These are phyloP conservation scores for Formica aserva DNA, from an alignment of 2,888 invertebrate species.

Conservation along the genomic window DNA sequence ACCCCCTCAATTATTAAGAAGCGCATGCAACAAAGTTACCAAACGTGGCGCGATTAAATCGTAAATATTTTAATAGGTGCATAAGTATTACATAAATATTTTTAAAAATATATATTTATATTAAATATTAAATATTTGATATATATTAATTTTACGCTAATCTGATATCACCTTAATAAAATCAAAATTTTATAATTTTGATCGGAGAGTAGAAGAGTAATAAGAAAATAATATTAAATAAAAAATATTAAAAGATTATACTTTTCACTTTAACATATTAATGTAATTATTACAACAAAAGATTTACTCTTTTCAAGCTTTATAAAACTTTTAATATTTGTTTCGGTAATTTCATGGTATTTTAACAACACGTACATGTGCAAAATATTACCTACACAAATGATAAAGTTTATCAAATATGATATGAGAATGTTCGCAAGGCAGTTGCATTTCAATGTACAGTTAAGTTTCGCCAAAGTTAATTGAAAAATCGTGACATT, in stretches of 20 bases:
- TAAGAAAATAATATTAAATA: neutral
- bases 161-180: neutral
- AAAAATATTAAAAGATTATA: neutral
- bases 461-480: neutral
- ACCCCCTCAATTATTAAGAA: constrained; percentile 26
- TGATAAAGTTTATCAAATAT: neutral
- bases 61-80: constrained; percentile 10
- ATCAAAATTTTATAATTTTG: neutral
- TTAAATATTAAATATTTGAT: neutral
- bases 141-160: neutral
- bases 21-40: neutral
- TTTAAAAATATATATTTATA: neutral
- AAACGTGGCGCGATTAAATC: neutral
- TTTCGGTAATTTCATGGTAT: neutral
- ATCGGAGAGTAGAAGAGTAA: neutral
- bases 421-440: neutral
- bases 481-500: neutral
- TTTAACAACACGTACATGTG: neutral
- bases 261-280: neutral
- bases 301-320: neutral
- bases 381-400: neutral
- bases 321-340: neutral
- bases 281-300: neutral
- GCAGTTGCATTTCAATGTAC: neutral
- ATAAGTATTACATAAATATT: neutral